phyloP scores from a whole-genome alignment of 2,113 vertebrate genomes.

The Engystomops pustulosus region DNA sequence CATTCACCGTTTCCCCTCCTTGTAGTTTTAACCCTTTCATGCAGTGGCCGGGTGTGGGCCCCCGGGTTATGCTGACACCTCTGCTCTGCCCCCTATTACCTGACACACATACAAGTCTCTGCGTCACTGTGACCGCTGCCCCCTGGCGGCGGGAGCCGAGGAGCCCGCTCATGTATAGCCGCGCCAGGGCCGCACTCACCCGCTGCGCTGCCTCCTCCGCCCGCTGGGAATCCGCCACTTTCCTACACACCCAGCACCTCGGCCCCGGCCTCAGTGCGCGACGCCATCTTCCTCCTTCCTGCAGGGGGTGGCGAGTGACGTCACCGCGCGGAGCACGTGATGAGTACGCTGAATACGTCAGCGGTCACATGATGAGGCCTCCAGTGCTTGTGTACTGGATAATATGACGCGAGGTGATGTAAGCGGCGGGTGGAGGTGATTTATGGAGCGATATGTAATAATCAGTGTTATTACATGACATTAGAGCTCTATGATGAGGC shows the following conservation, averaged over 20 bases:
- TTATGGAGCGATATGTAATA: too few relatives aligned
- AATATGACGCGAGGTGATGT: background rate
- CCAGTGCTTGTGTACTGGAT: too few relatives aligned
- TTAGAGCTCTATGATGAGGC: too few relatives aligned
- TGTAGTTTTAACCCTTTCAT: too few relatives aligned
- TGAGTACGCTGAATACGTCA: background rate
- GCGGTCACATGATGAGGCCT: constrained; percentile 49
- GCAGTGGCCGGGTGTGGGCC: background rate
- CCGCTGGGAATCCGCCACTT: background rate
- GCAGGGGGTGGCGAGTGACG: constrained; percentile 69
- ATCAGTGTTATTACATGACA: too few relatives aligned
- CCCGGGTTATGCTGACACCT: too few relatives aligned
- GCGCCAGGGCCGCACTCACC: background rate
- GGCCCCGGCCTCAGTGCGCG: constrained; percentile 75
- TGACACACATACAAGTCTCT: background rate
- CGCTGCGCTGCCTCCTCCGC: background rate
- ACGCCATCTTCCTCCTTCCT: constrained; percentile 75
- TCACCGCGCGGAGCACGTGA: constrained; percentile 62
- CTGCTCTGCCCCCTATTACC: background rate
- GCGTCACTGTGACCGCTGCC: background rate
- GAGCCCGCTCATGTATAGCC: too few relatives aligned
- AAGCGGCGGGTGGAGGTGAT: too few relatives aligned
- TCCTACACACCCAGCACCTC: background rate
- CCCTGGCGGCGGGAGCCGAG: too few relatives aligned
- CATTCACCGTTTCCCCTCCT: too few relatives aligned